A percentile compares a stretch with the other conserved stretches of the same genome.
Evolutionary conservation across 2,113 vertebrate species (phyloP).

Genomic region (Cyphomyrus plagiostoma): DNA sequence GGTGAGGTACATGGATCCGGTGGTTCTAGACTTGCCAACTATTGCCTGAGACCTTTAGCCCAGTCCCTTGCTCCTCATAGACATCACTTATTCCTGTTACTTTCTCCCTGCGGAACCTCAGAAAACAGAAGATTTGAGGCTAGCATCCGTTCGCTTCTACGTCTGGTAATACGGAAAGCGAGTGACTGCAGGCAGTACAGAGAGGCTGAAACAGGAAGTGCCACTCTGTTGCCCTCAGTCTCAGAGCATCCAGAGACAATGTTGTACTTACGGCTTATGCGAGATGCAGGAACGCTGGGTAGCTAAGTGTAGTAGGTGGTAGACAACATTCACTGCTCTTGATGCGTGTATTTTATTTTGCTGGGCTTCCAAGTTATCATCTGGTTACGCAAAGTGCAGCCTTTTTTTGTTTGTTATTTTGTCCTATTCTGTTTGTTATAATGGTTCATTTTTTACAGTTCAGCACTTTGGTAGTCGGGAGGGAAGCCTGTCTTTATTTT

Average conservation of each 20-base stretch:
- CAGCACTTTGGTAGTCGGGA: neutral
- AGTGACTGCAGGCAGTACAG: constrained; percentile 73
- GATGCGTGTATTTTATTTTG: neutral
- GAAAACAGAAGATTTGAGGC: neutral
- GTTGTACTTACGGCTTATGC: neutral
- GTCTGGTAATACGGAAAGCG: constrained; percentile 28
- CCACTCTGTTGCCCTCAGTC: constrained; percentile 68
- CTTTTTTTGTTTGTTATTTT: neutral
- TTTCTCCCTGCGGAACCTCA: neutral
- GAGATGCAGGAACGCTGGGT: neutral
- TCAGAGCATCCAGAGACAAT: constrained; percentile 56
- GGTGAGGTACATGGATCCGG: constrained; percentile 97
- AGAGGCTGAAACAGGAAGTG: constrained; percentile 55
- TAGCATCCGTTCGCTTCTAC: neutral
- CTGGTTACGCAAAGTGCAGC: neutral
- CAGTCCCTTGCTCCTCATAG: neutral
- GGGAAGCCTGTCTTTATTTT: neutral
- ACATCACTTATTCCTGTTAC: neutral
- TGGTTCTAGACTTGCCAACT: constrained; percentile 99
- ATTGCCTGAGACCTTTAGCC: constrained; percentile 62
- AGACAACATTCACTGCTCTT: neutral
- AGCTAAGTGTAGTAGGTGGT: constrained; percentile 13
- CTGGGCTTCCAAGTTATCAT: neutral
- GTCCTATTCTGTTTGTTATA: neutral
- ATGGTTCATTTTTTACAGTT: neutral